Percentiles rank a stretch among this genome's conserved stretches.
phyloP scores from a whole-genome alignment of 2,113 vertebrate genomes.

The Parus major region DNA sequence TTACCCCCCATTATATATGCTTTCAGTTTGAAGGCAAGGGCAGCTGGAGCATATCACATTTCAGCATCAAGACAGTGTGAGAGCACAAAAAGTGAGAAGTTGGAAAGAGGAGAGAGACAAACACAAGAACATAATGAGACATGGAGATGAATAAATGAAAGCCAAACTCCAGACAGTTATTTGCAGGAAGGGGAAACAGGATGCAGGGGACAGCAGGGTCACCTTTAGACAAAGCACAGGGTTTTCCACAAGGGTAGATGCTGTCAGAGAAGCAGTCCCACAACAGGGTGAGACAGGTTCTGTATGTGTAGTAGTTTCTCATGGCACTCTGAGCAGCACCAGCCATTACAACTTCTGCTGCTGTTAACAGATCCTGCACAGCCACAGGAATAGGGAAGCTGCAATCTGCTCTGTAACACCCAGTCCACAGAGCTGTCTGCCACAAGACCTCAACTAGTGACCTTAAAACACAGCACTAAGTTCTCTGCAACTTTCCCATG shows the following conservation, averaged over 20 bases:
- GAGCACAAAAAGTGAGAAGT: neutral
- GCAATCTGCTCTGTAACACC: neutral
- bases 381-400: neutral
- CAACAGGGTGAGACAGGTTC: neutral
- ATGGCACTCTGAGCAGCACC: neutral
- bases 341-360: neutral
- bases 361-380: neutral
- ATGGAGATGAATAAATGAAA: slow-evolving; percentile 1
- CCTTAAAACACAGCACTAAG: neutral
- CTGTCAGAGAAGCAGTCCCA: neutral
- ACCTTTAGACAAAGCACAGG: neutral
- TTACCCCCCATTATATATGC: slow-evolving; percentile 77
- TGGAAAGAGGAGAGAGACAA: slow-evolving; percentile 51
- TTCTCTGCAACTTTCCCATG: neutral
- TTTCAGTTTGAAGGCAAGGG: slow-evolving; percentile 81
- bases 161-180: neutral
- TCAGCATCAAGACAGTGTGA: slow-evolving; percentile 60
- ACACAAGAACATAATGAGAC: slow-evolving; percentile 55
- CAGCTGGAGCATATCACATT: slow-evolving; percentile 61
- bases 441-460: neutral
- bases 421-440: neutral
- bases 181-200: neutral
- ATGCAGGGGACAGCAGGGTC: neutral
- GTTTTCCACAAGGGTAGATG: neutral
- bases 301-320: fast-evolving